Base-by-base conservation (phyloP, 2,797 vertebrate species). In the Onychomys leucogaster region DNA sequence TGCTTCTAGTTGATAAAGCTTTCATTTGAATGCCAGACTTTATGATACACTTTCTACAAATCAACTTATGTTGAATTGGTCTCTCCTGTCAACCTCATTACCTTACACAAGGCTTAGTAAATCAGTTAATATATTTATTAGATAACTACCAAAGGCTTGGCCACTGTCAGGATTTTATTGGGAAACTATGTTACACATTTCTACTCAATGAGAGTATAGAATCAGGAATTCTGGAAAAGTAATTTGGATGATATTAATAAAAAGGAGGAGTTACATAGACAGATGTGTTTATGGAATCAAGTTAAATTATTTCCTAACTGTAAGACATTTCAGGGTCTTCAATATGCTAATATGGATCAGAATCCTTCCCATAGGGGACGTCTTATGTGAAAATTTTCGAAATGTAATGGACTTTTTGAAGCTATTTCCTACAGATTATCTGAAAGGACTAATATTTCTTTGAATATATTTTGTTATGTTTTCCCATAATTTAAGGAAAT, bases 401-500 rank as follows among this genome's bases (percentile, higher is more conserved):
- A 86, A 37, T n/a, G 23, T 61, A 69, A 73, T 75, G 43, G 37
- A 34, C n/a, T 29, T 67, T 89, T 93, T 92, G 29, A 94, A 96
- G 43, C 55, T 71, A 92, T 37, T 65, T 88, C 65, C 91, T 76
- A 75, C 11, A 17, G 17, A 94, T 37, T 77, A 67, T 77, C 29
- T 84, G 59, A 71, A 89, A 96, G 63, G 17, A n/a, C 14, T 75
- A 65, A 5, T 71, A 96, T 87, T 96, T 27, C 41, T 95, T 94
- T 95, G 63, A 95, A 91, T 52, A 91, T 12, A 71, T 2, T 81
- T 91, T 61, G 52, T 46, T 5, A 96, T 49, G 7, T 78, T 25
- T 37, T 73, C 1, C 41, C 25, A 57, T 89, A 86, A 93, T 65
- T 92, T 71, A 27, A 89, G 43, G 52, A 94, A 77, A 83, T 52